A percentile compares a stretch with the other conserved stretches of the same genome.
Evolutionary conservation across 2,797 vertebrate species (phyloP).

Genomic region (Leptatherina wallacei): DNA sequence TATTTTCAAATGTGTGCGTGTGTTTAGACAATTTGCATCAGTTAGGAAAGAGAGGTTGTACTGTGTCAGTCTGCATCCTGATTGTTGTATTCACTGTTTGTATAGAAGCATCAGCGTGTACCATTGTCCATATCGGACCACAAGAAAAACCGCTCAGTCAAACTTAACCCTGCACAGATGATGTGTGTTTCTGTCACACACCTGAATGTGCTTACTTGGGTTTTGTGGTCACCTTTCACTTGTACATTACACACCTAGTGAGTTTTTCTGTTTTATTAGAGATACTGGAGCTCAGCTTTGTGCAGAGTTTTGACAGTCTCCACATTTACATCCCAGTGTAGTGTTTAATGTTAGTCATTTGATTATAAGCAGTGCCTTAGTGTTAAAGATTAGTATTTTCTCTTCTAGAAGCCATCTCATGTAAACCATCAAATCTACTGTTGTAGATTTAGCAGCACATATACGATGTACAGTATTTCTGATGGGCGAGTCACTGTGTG

Average conservation of each 20-base stretch:
- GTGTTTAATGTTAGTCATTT: conserved; percentile 46
- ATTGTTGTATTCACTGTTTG: conserved; percentile 42
- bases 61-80: conserved; percentile 39
- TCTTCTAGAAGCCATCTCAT: conserved; percentile 50
- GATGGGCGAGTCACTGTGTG: conserved; percentile 49
- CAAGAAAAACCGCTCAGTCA: conserved; percentile 48
- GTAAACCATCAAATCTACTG: conserved; percentile 43
- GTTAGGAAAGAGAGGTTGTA: conserved; percentile 31
- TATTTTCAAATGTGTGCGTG: background rate
- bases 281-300: conserved; percentile 58
- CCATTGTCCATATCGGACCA: conserved; percentile 37
- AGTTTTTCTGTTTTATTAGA: conserved; percentile 41
- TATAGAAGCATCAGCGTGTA: conserved; percentile 53
- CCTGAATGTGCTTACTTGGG: conserved; percentile 24
- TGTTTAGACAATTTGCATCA: conserved; percentile 22
- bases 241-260: conserved; percentile 36
- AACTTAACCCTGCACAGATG: conserved; percentile 29
- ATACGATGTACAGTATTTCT: conserved; percentile 62
- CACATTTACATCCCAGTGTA: conserved; percentile 45
- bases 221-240: conserved; percentile 37
- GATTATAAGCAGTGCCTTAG: conserved; percentile 78
- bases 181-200: conserved; percentile 43
- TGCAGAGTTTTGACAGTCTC: conserved; percentile 44
- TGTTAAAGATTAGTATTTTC: conserved; percentile 58
- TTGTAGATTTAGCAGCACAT: conserved; percentile 56